Evolutionary conservation across 37 sponge, comb jelly and placozoan genomes (phyloP).

Genomic region (Dysidea cf. avara): DNA sequence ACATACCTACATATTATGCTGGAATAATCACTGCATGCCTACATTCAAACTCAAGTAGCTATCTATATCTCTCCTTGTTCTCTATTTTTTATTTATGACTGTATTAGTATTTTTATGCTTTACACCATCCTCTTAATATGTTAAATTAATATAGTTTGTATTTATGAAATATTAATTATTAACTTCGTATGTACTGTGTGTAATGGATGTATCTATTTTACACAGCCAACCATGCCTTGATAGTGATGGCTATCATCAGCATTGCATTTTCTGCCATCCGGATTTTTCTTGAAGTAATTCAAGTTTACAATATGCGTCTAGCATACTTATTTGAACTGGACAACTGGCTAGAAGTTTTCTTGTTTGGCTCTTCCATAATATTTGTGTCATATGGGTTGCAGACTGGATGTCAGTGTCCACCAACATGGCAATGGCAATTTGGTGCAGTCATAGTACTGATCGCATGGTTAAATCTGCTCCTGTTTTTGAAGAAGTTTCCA

Average conservation of each 20-base stretch:
- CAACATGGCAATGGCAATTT: slow-evolving; percentile 79
- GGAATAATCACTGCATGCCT: no score
- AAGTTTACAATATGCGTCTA: slow-evolving; percentile 35
- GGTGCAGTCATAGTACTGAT: slow-evolving; percentile 80
- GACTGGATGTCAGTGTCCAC: slow-evolving; percentile 29
- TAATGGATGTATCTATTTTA: no score
- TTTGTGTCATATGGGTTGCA: slow-evolving; percentile 42
- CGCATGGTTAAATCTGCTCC: slow-evolving; percentile 83
- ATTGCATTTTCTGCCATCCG: slow-evolving; percentile 39
- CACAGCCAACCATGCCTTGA: no score
- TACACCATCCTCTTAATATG: no score
- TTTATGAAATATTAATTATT: no score
- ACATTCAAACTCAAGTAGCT: no score
- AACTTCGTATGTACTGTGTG: no score
- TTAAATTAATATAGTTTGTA: no score
- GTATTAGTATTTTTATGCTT: no score
- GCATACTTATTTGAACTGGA: slow-evolving; percentile 49
- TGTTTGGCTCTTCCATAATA: slow-evolving; percentile 33
- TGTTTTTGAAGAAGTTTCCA: slow-evolving; percentile 75
- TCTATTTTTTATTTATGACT: no score
- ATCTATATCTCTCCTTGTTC: no score
- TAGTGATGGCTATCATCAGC: slow-evolving; percentile 22
- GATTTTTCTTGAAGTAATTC: slow-evolving; percentile 55
- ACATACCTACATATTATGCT: no score
- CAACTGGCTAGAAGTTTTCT: slow-evolving; percentile 55